A percentile compares a stretch with the other conserved stretches of the same genome.
Evolutionary conservation across 2,888 invertebrate species (phyloP).

Genomic region (Polia nebulosa): DNA sequence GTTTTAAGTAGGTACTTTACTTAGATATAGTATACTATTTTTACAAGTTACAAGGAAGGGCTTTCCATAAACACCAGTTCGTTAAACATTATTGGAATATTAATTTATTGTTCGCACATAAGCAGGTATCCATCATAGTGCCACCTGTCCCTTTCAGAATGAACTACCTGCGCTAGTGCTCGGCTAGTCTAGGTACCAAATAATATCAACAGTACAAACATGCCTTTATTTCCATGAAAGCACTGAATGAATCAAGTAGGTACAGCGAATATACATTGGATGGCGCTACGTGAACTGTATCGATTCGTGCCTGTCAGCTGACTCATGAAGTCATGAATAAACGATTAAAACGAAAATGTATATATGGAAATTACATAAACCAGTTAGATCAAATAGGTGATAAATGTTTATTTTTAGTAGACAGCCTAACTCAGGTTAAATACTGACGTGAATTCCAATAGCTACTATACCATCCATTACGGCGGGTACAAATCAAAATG

Average conservation of each 20-base stretch:
- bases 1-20: no score
- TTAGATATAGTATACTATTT: no score
- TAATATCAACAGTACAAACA: slow-evolving; percentile 3
- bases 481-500: neutral
- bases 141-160: slow-evolving; percentile 36
- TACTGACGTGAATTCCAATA: neutral
- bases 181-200: neutral
- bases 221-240: slow-evolving; percentile 9
- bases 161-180: slow-evolving; percentile 26
- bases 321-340: slow-evolving; percentile 41
- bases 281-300: slow-evolving; percentile 49
- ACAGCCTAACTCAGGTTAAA: neutral
- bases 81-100: slow-evolving; percentile 15
- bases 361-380: slow-evolving; percentile 11
- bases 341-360: neutral
- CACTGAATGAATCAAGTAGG: slow-evolving; percentile 19
- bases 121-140: neutral
- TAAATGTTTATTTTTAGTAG: neutral
- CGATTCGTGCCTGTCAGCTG: slow-evolving; percentile 32
- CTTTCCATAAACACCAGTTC: neutral
- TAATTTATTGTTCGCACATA: neutral
- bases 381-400: neutral
- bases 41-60: slow-evolving; percentile 9
- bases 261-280: slow-evolving; percentile 33
- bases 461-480: neutral